Conservation (phyloP, 2,113 vertebrate genomes). For the Dicaeum eximium region DNA sequence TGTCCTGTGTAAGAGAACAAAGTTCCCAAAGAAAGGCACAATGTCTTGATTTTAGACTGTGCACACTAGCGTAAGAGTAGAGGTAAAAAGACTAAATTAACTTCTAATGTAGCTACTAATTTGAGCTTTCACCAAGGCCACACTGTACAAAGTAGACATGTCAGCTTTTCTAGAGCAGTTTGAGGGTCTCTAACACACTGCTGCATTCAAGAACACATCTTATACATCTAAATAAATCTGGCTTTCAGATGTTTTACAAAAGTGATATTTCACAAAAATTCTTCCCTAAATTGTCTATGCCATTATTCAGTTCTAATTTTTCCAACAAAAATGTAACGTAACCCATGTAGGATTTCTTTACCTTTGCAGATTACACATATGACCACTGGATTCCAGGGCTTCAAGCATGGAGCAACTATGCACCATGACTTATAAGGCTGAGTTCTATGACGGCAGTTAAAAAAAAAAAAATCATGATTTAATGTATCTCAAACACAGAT, state of each 20-base stretch:
- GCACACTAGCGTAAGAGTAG: not conserved
- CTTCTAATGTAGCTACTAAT: not conserved
- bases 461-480: not conserved
- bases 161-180: not conserved
- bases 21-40: not conserved
- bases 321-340: not conserved
- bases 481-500: not conserved
- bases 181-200: not conserved
- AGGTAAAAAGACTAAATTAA: not conserved
- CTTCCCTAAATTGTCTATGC: not conserved
- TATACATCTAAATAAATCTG: not conserved
- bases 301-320: not conserved
- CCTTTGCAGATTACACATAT: not conserved
- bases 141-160: not conserved
- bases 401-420: not conserved
- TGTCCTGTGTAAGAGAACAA: not conserved
- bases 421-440: not conserved
- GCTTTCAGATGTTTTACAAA: not conserved
- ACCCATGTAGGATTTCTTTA: not conserved
- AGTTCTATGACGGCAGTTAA: not conserved
- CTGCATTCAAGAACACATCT: not conserved
- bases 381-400: not conserved
- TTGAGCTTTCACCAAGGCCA: not conserved
- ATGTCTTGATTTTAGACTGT: not conserved
- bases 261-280: not conserved